phyloP scores from a whole-genome alignment of 2,113 vertebrate genomes.

The Onychorhynchus coronatus region DNA sequence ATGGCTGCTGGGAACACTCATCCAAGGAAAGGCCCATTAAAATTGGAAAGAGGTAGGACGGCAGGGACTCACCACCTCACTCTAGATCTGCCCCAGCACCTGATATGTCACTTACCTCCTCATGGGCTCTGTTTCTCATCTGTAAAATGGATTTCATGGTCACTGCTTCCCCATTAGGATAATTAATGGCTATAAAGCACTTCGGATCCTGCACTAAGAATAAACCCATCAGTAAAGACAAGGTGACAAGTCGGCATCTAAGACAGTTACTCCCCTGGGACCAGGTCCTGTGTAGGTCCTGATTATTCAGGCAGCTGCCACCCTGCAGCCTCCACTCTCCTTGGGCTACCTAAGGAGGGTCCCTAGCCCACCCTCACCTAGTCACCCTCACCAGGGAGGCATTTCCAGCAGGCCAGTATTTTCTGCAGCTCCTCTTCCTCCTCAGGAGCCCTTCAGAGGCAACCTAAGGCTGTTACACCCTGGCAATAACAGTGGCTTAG shows the following conservation, averaged over 20 bases:
- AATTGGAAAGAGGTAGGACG: not conserved
- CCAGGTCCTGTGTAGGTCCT: not conserved
- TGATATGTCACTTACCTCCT: not conserved
- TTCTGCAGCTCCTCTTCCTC: not conserved
- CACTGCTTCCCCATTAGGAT: not conserved
- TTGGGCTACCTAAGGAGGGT: not conserved
- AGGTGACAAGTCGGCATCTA: not conserved
- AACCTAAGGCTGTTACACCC: slow-evolving; percentile 40
- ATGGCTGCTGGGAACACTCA: not conserved
- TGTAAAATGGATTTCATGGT: not conserved
- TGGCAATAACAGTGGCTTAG: slow-evolving; percentile 42
- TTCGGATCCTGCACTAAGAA: slow-evolving; percentile 21
- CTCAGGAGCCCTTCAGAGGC: not conserved
- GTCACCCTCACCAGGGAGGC: not conserved
- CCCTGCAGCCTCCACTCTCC: not conserved
- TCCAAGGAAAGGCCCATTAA: not conserved
- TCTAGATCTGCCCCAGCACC: not conserved
- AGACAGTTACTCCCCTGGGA: not conserved
- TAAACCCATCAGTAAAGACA: not conserved
- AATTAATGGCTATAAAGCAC: slow-evolving; percentile 19
- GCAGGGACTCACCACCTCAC: not conserved
- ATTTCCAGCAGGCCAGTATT: not conserved
- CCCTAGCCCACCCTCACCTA: not conserved
- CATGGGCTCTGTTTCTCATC: not conserved
- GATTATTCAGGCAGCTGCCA: not conserved